phyloP scores from a whole-genome alignment of 2,888 invertebrate genomes.

The Ormyrus labotus region DNA sequence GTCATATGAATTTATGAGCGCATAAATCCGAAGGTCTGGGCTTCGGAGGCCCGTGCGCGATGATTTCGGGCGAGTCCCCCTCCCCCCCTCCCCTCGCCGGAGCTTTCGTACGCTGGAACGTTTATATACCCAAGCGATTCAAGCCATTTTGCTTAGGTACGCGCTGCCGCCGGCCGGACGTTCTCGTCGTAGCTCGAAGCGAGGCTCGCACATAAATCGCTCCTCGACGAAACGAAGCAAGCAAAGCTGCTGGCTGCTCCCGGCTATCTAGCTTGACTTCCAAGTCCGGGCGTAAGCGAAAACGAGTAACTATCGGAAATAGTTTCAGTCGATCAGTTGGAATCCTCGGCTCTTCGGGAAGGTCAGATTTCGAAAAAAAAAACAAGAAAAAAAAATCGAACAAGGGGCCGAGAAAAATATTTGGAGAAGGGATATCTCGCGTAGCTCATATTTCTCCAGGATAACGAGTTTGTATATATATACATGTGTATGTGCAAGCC shows the following conservation, averaged over 20 bases:
- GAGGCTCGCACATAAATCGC: slow-evolving; percentile 59
- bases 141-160: slow-evolving; percentile 57
- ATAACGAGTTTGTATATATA: slow-evolving; percentile 18
- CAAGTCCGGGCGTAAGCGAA: slow-evolving; percentile 55
- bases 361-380: slow-evolving; percentile 13
- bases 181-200: slow-evolving; percentile 55
- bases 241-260: slow-evolving; percentile 31
- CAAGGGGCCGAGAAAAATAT: neutral
- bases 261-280: neutral
- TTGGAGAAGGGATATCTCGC: neutral
- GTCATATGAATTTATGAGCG: slow-evolving; percentile 73
- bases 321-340: slow-evolving; percentile 48
- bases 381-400: neutral
- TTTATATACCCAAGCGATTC: slow-evolving; percentile 40
- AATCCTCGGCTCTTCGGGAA: neutral
- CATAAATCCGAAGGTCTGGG: slow-evolving; percentile 71
- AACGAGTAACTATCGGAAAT: slow-evolving; percentile 59
- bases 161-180: slow-evolving; percentile 36
- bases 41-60: slow-evolving; percentile 61
- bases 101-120: neutral
- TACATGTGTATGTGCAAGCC: neutral
- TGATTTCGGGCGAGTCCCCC: slow-evolving; percentile 63
- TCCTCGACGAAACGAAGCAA: slow-evolving; percentile 58
- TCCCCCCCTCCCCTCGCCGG: slow-evolving; percentile 39
- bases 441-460: slow-evolving; percentile 26